Conservation (phyloP, 2,888 invertebrate genomes). For the Lithophane semibrunnea region DNA sequence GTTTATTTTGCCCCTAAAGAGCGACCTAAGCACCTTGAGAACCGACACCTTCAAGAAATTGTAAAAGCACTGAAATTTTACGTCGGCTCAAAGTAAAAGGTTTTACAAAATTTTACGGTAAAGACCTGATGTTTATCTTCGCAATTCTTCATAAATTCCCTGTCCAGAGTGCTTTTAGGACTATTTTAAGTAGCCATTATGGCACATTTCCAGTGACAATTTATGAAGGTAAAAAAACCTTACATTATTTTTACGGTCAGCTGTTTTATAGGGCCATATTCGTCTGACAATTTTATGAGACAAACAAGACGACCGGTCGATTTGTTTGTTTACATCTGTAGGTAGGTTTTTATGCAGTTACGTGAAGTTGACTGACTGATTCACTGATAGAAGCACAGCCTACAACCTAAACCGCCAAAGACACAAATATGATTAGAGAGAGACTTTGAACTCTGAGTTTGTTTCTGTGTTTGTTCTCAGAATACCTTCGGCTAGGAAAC, state of each 20-base stretch:
- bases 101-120: slow-evolving; percentile 29
- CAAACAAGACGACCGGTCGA: no score
- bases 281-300: slow-evolving; percentile 46
- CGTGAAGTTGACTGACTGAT: not conserved
- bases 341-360: not conserved
- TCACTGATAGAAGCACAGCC: not conserved
- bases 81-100: slow-evolving; percentile 28
- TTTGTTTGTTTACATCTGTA: not conserved
- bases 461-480: not conserved
- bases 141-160: slow-evolving; percentile 50
- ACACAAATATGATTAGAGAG: not conserved
- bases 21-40: slow-evolving; percentile 16
- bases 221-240: slow-evolving; percentile 66
- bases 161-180: slow-evolving; percentile 51
- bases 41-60: slow-evolving; percentile 30
- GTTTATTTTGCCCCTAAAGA: slow-evolving; percentile 17
- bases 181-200: slow-evolving; percentile 65
- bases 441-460: not conserved
- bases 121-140: slow-evolving; percentile 43
- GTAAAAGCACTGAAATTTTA: slow-evolving; percentile 40
- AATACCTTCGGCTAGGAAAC: not conserved
- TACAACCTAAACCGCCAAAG: not conserved
- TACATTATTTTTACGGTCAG: slow-evolving; percentile 66
- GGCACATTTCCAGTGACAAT: slow-evolving; percentile 56
- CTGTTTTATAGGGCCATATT: slow-evolving; percentile 62